Conservation (phyloP, 1,140 invertebrate genomes). For the Neodiprion pinetum region DNA sequence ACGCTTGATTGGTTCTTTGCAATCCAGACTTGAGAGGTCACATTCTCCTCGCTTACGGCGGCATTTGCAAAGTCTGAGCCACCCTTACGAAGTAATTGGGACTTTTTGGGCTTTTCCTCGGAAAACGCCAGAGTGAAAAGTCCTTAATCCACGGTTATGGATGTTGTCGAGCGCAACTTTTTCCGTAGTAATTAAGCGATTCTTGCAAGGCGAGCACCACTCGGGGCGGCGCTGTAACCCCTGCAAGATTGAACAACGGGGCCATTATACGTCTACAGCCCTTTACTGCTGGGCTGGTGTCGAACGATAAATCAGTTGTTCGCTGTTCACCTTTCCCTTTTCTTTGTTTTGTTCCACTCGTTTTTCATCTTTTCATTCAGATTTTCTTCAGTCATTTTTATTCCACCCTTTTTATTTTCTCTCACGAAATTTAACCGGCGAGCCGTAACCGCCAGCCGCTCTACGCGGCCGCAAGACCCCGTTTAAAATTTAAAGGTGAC, state of each 20-base stretch:
- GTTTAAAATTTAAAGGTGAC: background rate
- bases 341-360: background rate
- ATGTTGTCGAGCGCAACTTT: background rate
- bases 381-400: background rate
- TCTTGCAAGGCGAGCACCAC: background rate
- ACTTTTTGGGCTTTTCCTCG: background rate
- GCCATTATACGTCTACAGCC: background rate
- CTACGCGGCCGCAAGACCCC: background rate
- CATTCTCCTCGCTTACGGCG: too few relatives aligned
- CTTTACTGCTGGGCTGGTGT: background rate
- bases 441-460: background rate
- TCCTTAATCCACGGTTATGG: background rate
- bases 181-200: background rate
- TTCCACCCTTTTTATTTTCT: background rate
- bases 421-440: too few relatives aligned
- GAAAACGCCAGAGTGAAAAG: background rate
- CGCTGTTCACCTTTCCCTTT: background rate
- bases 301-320: slow-evolving; percentile 2
- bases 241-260: background rate
- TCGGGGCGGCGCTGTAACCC: background rate
- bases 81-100: background rate
- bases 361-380: background rate
- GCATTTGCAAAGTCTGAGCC: too few relatives aligned
- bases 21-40: too few relatives aligned
- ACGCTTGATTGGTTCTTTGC: too few relatives aligned